Conservation (phyloP, 2,888 invertebrate genomes). For the Lamellibrachia satsuma region DNA sequence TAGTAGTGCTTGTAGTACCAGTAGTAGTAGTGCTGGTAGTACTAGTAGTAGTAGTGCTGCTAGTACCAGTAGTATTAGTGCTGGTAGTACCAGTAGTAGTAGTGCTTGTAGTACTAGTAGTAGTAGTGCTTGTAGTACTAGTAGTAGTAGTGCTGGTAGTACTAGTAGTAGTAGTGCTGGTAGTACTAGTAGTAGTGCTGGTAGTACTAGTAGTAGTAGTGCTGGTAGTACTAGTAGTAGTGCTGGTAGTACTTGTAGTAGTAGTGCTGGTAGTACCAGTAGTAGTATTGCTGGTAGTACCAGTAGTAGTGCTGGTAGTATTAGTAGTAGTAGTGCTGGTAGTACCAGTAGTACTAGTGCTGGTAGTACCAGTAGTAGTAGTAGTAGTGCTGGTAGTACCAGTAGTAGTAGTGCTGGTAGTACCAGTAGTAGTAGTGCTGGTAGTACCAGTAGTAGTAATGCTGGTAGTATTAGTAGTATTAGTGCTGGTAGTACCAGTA, state of each 20-base stretch:
- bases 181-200: neutral
- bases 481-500: conserved; percentile 20
- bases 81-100: conserved; percentile 92
- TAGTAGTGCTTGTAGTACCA: neutral
- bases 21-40: conserved; percentile 21
- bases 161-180: conserved; percentile 5
- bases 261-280: conserved; percentile 19
- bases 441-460: conserved; percentile 19
- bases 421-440: neutral
- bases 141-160: conserved; percentile 19
- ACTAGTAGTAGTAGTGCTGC: conserved; percentile 46
- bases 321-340: no score
- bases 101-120: conserved; percentile 63
- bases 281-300: no score
- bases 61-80: conserved; percentile 87
- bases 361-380: no score
- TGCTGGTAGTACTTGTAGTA: conserved; percentile 8
- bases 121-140: conserved; percentile 18
- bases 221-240: conserved; percentile 13
- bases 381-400: no score
- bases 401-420: no score
- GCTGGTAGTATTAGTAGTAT: conserved; percentile 5
- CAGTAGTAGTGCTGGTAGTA: no score
- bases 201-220: conserved; percentile 21
- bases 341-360: no score